These are phyloP conservation scores for Acrocera orbiculus DNA, from an alignment of 2,888 invertebrate genomes.

Conservation along the genomic window DNA sequence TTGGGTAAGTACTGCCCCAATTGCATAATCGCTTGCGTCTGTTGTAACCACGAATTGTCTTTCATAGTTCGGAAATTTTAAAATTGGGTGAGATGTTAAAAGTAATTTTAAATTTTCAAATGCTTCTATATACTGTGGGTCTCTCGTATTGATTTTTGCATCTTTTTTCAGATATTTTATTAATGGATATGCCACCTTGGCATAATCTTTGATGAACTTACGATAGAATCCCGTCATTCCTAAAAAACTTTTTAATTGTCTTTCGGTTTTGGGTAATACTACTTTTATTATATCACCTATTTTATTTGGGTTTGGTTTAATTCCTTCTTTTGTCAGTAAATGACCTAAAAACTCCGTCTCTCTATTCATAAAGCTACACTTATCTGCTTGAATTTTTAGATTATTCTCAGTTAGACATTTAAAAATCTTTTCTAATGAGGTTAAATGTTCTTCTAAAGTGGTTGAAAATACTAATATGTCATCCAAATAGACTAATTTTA, in stretches of 20 bases:
- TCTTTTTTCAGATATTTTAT: slow-evolving; percentile 11
- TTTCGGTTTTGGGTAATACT: slow-evolving; percentile 8
- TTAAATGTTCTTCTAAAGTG: slow-evolving; percentile 10
- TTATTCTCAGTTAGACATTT: slow-evolving; percentile 8
- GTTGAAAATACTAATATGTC: slow-evolving; percentile 9
- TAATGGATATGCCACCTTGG: slow-evolving; percentile 10
- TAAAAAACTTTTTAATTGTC: slow-evolving; percentile 5
- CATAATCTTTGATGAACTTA: slow-evolving; percentile 8
- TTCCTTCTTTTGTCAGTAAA: no score
- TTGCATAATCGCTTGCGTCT: slow-evolving; percentile 10
- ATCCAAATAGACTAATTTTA: slow-evolving; percentile 5
- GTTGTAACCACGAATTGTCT: slow-evolving; percentile 9
- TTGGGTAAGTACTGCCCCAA: slow-evolving; percentile 10
- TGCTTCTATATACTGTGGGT: slow-evolving; percentile 9
- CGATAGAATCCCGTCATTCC: slow-evolving; percentile 9
- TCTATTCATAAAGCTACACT: slow-evolving; percentile 8
- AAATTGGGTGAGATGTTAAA: slow-evolving; percentile 7
- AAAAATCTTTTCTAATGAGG: slow-evolving; percentile 9
- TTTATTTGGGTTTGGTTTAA: slow-evolving; percentile 10
- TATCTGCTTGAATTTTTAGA: slow-evolving; percentile 10
- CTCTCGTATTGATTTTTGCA: slow-evolving; percentile 8
- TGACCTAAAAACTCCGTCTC: no score
- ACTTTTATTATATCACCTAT: slow-evolving; percentile 6
- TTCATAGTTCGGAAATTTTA: slow-evolving; percentile 11
- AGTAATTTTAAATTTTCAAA: slow-evolving; percentile 11